Base-by-base conservation (phyloP, 1,140 invertebrate genomes). In the Anastrepha obliqua region DNA sequence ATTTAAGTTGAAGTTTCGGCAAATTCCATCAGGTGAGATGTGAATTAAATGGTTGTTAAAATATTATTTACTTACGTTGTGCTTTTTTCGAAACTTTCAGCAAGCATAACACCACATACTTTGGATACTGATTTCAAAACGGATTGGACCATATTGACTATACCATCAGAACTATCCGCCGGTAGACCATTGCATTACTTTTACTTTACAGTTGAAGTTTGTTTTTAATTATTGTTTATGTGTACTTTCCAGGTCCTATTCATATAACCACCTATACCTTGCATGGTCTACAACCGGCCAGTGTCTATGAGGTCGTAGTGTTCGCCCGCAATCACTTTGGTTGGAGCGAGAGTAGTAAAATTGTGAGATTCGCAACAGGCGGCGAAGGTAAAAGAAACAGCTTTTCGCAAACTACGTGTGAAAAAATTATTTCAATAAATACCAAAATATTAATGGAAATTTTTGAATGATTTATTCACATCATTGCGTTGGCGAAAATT, bases 271-370 rank as follows among this genome's bases (percentile, higher is more conserved):
- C 94, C 1, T 96, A 95, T 88, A 96, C 95, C 8, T 92, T 96
- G 6, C 94, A 94, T 62, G 96, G 96, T n/a, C 93, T 96, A 5
- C 93, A 95, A 51, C 93, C 94, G 29, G 94, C 94, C 47, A 95
- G 94, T 9, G 93, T 95, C n/a, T 97, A 96, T 89, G 96, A 97
- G 90, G 95, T 95, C 2, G 92, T 95, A 2, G 94, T 97, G 13
- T 91, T 95, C 39, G 96, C 96, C 2, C 94, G 95, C 90, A 97
- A 96, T 93, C 94, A 94, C 88, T 96, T 95, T 89, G 96, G 96
- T 3, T 96, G 95, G 95, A 96, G 96, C 85, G 94, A 95, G 89
- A 94, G 95, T 1, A 96, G 95, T 9, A 94, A 95, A 20, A 94
- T 96, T 47, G 94, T 96, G 64, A 94, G 94, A 89, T 96, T 97